These are phyloP conservation scores for Mormyrus proboscirostris DNA, from an alignment of 2,797 vertebrate genomes.

Conservation along the genomic window DNA sequence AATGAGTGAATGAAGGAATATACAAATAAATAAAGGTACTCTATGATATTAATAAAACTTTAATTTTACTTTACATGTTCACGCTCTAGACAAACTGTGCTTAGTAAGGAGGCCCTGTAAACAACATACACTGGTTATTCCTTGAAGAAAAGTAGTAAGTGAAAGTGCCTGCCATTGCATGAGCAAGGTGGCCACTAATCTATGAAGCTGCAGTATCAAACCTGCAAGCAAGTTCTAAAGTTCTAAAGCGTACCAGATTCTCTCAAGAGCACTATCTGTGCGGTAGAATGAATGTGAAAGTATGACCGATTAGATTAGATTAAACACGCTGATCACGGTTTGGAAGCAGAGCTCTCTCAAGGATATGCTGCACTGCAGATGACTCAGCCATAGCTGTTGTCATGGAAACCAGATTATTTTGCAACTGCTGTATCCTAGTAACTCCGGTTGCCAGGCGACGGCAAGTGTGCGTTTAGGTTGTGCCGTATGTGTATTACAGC, in stretches of 20 bases:
- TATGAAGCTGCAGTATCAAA: background rate
- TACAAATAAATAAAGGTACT: background rate
- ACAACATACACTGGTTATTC: background rate
- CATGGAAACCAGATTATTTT: slow-evolving; percentile 75
- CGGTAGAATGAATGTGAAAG: background rate
- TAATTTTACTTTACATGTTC: background rate
- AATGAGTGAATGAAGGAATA: background rate
- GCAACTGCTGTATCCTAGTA: slow-evolving; percentile 79
- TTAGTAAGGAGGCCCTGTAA: background rate
- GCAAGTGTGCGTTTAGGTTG: slow-evolving; percentile 39
- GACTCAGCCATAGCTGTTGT: slow-evolving; percentile 78
- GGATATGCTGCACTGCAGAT: slow-evolving; percentile 65
- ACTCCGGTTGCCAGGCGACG: slow-evolving; percentile 74
- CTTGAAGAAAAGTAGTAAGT: background rate
- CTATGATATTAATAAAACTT: background rate
- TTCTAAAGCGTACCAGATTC: background rate
- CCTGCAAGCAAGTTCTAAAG: background rate
- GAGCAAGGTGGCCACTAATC: background rate
- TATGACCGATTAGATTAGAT: background rate
- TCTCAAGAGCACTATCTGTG: background rate
- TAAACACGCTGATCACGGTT: slow-evolving; percentile 31
- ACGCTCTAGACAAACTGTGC: background rate
- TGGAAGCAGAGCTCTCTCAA: slow-evolving; percentile 33
- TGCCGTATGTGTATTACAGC: slow-evolving; percentile 26
- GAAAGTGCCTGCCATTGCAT: background rate